These are phyloP conservation scores for Synodontis membranacea DNA, from an alignment of 2,113 vertebrate genomes.

Conservation along the genomic window DNA sequence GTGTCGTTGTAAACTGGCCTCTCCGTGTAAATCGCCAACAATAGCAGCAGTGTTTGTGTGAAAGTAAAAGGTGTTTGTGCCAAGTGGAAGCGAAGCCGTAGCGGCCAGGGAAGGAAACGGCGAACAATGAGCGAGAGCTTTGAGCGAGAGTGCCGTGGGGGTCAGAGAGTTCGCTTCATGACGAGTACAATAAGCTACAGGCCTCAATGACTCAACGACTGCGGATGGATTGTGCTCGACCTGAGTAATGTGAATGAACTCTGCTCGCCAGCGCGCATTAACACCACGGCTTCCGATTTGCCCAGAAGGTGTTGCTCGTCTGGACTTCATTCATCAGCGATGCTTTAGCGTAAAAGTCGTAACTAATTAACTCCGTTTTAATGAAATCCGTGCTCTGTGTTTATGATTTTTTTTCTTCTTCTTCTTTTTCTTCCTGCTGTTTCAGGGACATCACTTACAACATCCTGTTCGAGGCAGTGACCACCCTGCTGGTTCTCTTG, in stretches of 20 bases:
- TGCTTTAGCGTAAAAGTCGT: neutral
- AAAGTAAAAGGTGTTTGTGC: slow-evolving; percentile 48
- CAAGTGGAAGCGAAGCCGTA: slow-evolving; percentile 47
- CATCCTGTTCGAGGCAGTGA: slow-evolving; percentile 94
- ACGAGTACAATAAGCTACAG: slow-evolving; percentile 16
- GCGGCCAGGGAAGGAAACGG: slow-evolving; percentile 47
- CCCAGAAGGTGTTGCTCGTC: neutral
- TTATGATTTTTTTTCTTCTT: slow-evolving; percentile 8
- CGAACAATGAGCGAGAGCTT: slow-evolving; percentile 48
- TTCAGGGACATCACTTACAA: slow-evolving; percentile 93
- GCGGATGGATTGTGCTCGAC: neutral
- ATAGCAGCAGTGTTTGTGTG: neutral
- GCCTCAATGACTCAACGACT: neutral
- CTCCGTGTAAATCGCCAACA: neutral
- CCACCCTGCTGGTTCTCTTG: slow-evolving; percentile 87
- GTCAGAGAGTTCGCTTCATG: slow-evolving; percentile 39
- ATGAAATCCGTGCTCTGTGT: neutral
- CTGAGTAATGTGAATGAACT: neutral
- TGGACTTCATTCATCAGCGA: neutral
- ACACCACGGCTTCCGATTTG: neutral
- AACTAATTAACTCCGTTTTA: slow-evolving; percentile 5
- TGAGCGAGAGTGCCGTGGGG: slow-evolving; percentile 22
- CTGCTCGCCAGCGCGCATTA: neutral
- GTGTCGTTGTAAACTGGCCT: neutral
- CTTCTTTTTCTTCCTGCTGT: neutral